These are phyloP conservation scores for Branchellion lobata DNA, from an alignment of 2,888 invertebrate species.

Conservation along the genomic window DNA sequence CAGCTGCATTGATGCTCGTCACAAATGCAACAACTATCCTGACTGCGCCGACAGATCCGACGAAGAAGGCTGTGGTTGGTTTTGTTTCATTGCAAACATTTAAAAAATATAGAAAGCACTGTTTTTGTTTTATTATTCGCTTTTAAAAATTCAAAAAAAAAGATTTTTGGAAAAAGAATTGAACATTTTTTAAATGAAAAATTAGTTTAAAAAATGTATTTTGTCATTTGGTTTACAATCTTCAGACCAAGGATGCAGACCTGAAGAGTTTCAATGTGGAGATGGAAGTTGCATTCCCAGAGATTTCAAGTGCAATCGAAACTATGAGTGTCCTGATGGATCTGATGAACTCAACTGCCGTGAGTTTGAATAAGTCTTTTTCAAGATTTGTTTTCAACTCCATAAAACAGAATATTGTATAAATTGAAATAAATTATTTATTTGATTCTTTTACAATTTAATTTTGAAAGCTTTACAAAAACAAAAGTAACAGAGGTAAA, in stretches of 20 bases:
- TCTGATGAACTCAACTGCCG: background rate
- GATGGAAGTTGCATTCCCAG: background rate
- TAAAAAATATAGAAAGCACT: background rate
- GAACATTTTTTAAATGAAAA: background rate
- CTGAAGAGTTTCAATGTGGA: conserved; percentile 47
- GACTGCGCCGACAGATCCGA: conserved; percentile 49
- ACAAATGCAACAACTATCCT: conserved; percentile 45
- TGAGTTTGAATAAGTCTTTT: background rate
- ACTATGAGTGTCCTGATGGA: background rate
- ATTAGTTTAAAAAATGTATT: conserved; percentile 2
- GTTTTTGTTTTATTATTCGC: background rate
- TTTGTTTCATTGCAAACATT: no score
- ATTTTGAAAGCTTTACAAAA: no score
- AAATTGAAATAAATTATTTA: no score
- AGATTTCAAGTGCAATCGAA: background rate
- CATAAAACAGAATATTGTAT: no score
- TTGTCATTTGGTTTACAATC: no score
- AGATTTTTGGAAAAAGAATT: no score
- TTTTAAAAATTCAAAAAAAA: background rate
- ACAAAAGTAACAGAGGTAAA: no score
- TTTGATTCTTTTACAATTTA: no score
- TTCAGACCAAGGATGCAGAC: background rate
- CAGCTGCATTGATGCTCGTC: conserved; percentile 44
- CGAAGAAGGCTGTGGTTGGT: conserved; percentile 46
- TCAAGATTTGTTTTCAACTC: background rate